phyloP scores from a whole-genome alignment of 2,797 vertebrate genomes.

The Smutsia gigantea region DNA sequence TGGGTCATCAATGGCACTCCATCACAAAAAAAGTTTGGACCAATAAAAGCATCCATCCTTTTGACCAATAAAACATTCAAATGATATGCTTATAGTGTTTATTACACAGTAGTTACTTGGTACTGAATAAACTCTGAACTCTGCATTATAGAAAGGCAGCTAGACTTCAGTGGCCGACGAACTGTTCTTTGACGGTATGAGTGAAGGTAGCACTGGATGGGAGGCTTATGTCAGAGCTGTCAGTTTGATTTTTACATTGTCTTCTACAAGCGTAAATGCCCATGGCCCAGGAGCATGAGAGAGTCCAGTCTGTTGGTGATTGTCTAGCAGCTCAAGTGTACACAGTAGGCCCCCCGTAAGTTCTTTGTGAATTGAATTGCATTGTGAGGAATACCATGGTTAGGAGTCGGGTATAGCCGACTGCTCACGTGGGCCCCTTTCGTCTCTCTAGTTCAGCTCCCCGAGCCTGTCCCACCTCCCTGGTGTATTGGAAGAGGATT shows the following conservation, averaged over 20 bases:
- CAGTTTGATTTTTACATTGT: background rate
- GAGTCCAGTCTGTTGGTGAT: background rate
- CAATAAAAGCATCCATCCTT: constrained; percentile 90
- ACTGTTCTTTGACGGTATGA: background rate
- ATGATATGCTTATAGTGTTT: constrained; percentile 87
- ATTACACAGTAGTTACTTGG: constrained; percentile 82
- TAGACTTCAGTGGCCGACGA: constrained; percentile 30
- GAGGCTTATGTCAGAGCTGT: background rate
- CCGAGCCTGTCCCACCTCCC: background rate
- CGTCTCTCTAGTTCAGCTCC: background rate
- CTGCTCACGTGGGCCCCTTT: background rate
- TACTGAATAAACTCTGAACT: constrained; percentile 86
- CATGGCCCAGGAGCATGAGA: background rate
- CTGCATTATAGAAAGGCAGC: constrained; percentile 75
- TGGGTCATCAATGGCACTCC: constrained; percentile 90
- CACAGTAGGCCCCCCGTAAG: background rate
- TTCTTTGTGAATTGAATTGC: background rate
- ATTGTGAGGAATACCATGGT: background rate
- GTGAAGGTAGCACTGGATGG: background rate
- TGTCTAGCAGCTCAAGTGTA: background rate
- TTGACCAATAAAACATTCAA: constrained; percentile 89
- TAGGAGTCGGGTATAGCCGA: background rate
- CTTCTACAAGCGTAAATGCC: background rate
- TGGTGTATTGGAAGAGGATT: constrained; percentile 2
- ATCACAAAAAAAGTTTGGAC: constrained; percentile 89